phyloP scores from a whole-genome alignment of 2,888 invertebrate genomes.

The Baronia brevicornis region DNA sequence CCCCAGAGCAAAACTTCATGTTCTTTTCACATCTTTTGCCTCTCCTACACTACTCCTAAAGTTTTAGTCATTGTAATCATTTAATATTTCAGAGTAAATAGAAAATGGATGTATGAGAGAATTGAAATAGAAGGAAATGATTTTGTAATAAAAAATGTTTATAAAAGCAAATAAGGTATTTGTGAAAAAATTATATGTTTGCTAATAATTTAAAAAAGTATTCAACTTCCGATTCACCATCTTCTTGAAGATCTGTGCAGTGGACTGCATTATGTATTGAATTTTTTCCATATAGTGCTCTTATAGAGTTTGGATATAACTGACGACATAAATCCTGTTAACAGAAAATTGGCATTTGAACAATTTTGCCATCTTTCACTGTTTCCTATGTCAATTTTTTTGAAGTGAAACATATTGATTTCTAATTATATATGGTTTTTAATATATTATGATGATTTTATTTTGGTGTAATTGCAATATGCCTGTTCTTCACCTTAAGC shows the following conservation, averaged over 20 bases:
- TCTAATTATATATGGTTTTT: no score
- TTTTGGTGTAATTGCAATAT: no score
- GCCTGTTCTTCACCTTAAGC: no score
- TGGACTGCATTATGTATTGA: slow-evolving; percentile 91
- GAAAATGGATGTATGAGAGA: slow-evolving; percentile 86
- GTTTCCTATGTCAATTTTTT: no score
- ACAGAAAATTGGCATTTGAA: no score
- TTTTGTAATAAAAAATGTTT: slow-evolving; percentile 75
- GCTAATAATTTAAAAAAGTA: slow-evolving; percentile 83
- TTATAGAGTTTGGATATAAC: slow-evolving; percentile 85
- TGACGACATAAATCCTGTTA: slow-evolving; percentile 69
- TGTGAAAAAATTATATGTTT: slow-evolving; percentile 28
- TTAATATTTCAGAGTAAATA: slow-evolving; percentile 74
- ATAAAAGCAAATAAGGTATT: slow-evolving; percentile 41
- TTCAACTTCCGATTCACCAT: slow-evolving; percentile 86
- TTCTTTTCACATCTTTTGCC: no score
- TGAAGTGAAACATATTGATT: background rate
- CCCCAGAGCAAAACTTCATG: no score
- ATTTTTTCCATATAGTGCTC: slow-evolving; percentile 87
- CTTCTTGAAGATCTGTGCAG: slow-evolving; percentile 93
- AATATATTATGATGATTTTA: no score
- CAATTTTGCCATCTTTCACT: no score
- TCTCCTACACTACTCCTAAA: no score
- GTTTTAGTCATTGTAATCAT: slow-evolving; percentile 17
- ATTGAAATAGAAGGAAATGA: slow-evolving; percentile 89